Conservation (phyloP, 2,113 vertebrate species). For the Suncus etruscus region DNA sequence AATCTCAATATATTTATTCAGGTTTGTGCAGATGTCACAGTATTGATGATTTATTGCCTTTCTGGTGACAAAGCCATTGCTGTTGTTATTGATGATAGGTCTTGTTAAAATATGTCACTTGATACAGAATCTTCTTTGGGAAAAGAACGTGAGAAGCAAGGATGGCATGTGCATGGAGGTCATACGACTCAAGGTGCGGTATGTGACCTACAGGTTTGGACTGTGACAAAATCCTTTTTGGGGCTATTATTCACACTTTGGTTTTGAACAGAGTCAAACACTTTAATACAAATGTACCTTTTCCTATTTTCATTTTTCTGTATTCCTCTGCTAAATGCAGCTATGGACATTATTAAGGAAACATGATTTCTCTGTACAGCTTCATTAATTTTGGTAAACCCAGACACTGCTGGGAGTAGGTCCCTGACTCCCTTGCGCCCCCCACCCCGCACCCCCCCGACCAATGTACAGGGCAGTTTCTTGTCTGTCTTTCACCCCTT, state of each 20-base stretch:
- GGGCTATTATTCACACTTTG: not conserved
- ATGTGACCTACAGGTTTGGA: not conserved
- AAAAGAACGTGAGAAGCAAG: slow-evolving; percentile 93
- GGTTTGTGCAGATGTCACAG: slow-evolving; percentile 84
- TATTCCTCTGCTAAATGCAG: slow-evolving; percentile 14
- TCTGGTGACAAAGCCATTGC: slow-evolving; percentile 13
- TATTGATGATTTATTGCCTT: slow-evolving; percentile 29
- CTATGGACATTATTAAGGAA: slow-evolving; percentile 31
- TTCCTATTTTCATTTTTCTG: slow-evolving; percentile 54
- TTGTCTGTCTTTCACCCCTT: not conserved
- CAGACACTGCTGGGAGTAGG: not conserved
- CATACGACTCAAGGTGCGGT: slow-evolving; percentile 94
- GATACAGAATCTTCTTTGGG: slow-evolving; percentile 95
- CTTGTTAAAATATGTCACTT: slow-evolving; percentile 71
- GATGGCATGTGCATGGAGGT: slow-evolving; percentile 91
- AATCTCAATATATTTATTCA: slow-evolving; percentile 94
- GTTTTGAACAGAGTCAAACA: too few relatives aligned
- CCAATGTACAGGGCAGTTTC: not conserved
- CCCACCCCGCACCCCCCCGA: too few relatives aligned
- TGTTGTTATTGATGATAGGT: not conserved
- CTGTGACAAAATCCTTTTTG: not conserved
- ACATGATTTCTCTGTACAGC: slow-evolving; percentile 12
- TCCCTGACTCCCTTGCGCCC: too few relatives aligned
- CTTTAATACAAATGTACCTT: slow-evolving; percentile 27
- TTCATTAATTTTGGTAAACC: not conserved